These are phyloP conservation scores for Taenioides sp. DNA, from an alignment of 2,797 vertebrate species.

Conservation along the genomic window DNA sequence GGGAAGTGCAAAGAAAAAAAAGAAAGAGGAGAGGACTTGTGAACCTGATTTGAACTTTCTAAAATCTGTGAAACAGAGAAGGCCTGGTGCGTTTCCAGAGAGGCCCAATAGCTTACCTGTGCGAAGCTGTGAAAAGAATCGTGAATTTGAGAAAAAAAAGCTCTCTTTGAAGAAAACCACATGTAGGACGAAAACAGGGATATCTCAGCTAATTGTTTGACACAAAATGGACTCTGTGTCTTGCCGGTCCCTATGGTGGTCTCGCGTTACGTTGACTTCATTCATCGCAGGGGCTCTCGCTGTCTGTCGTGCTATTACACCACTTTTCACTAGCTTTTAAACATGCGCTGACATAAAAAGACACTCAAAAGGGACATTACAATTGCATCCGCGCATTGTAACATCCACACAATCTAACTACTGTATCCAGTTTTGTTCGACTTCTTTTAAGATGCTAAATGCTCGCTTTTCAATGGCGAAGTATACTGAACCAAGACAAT, in stretches of 20 bases:
- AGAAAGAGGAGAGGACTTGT: slow-evolving; percentile 8
- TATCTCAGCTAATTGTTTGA: slow-evolving; percentile 52
- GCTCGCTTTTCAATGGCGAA: slow-evolving; percentile 8
- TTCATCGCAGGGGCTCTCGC: slow-evolving; percentile 40
- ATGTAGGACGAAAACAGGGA: slow-evolving; percentile 40
- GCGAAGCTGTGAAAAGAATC: slow-evolving; percentile 17
- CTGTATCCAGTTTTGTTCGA: slow-evolving; percentile 18
- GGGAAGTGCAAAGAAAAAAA: neutral
- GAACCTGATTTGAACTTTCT: slow-evolving; percentile 31
- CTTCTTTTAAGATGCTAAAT: slow-evolving; percentile 17
- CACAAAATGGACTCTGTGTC: slow-evolving; percentile 64
- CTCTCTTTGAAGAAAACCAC: slow-evolving; percentile 51
- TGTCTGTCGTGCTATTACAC: slow-evolving; percentile 41
- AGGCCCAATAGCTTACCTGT: slow-evolving; percentile 23
- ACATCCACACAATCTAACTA: slow-evolving; percentile 46
- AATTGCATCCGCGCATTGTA: slow-evolving; percentile 39
- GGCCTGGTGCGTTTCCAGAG: slow-evolving; percentile 26
- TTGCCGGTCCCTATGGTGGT: slow-evolving; percentile 44
- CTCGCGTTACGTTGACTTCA: slow-evolving; percentile 58
- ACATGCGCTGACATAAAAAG: slow-evolving; percentile 47
- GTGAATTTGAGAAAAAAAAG: slow-evolving; percentile 36
- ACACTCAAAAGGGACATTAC: slow-evolving; percentile 38
- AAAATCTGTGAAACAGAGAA: slow-evolving; percentile 32
- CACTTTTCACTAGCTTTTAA: slow-evolving; percentile 54
- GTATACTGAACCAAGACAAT: neutral